Base-by-base conservation (phyloP, 1,140 invertebrate genomes). In the Acyrthosiphon pisum region DNA sequence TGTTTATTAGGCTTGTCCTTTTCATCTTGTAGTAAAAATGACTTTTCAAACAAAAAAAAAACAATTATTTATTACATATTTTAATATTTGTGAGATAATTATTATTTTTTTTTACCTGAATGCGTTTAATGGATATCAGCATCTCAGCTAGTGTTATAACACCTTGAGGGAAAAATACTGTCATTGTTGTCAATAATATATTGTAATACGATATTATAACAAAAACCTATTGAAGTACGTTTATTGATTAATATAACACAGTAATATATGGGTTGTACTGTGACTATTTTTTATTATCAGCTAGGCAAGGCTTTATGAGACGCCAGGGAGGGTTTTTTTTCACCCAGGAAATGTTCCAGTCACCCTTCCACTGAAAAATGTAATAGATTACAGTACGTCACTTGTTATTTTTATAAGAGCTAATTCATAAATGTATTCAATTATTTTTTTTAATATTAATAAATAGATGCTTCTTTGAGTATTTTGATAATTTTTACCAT, bases 181-280 rank as follows among this genome's bases (percentile, higher is more conserved):
- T 97, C 95, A 98, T 96, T 0, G 97, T 97, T 93, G 96, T 96
- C 22, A 98, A 0, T n/a, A 68, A 94, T 94, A 97, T 96, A 93
- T 97, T 97, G 94, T 97, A 98, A 94, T 97, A 97, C 0, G 97
- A 96, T 6, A 97, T 97, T 6, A 98, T 95, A 11, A 97, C 97
- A 94, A 97, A 97, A 0, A 97, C 97, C 94, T 96, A 68, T 7
- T 44, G 23, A 44, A 83, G 14, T 41, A 35, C 14, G 30, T 76
- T n/a, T n/a, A n/a, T 76, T n/a, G 11, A 48, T 1, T 48, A 48
- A 14, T 41, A 41, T 41, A 46, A 46, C 44, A 0, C 6, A 4
- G 44, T 46, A 46, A 46, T 46, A 46, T 46, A 46, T 46, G 44
- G 6, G 11, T 46, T 46, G 44, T 46, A 46, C 11, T 11, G 8